These are phyloP conservation scores for Trachymyrmex septentrionalis DNA, from an alignment of 1,140 invertebrate species.

Conservation along the genomic window DNA sequence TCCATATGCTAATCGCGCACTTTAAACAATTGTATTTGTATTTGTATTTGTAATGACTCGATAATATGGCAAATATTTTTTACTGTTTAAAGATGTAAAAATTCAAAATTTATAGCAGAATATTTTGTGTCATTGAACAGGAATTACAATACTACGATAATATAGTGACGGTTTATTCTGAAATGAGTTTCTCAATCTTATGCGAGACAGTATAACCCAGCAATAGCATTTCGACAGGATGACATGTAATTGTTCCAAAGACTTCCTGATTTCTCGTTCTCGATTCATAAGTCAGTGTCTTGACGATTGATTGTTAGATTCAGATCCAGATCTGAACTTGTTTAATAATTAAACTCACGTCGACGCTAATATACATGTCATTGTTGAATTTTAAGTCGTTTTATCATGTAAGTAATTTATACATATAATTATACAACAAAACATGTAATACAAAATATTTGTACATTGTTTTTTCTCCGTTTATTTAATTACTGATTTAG, in stretches of 20 bases:
- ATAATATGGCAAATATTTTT: neutral
- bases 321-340: neutral
- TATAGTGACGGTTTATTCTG: neutral
- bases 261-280: neutral
- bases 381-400: no score
- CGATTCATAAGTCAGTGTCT: neutral
- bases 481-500: neutral
- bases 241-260: neutral
- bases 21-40: neutral
- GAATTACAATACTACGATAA: constrained; percentile 30
- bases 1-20: neutral
- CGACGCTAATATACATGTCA: neutral
- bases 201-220: constrained; percentile 12
- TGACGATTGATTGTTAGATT: neutral
- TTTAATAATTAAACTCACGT: neutral
- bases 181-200: constrained; percentile 3
- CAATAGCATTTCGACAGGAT: neutral
- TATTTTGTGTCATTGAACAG: neutral
- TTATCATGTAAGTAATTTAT: no score
- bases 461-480: neutral
- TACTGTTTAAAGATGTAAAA: no score
- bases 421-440: neutral
- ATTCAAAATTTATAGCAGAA: neutral
- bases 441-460: neutral
- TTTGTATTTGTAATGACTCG: neutral